Evolutionary conservation across 2,113 vertebrate genomes (phyloP), one percentile per base, ranked within the genome.

Genomic region (Pionites leucogaster): DNA sequence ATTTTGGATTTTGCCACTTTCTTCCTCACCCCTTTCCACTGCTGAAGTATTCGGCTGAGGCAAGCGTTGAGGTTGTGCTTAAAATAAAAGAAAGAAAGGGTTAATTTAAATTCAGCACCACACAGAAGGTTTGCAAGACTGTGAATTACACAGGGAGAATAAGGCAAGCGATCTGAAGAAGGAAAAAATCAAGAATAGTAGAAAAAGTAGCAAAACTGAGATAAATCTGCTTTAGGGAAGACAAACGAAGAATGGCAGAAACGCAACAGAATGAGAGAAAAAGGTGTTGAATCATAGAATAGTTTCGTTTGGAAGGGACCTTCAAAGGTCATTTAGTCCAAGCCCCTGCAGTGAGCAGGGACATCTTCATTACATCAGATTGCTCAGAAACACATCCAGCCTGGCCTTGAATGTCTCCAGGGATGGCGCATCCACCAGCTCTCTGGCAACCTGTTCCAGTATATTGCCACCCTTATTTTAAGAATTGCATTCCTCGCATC

Each of bases 41-140:
- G 93, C 94, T 55, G 97, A 98, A 91, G 97, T 53, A 87, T 96
- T 97, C 6, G 98, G 98, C 90, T 97, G 98, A 92, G 99, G 97
- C 96, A 98, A 97, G 55, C 98, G 94, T 88, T 98, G 99, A 97
- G 99, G 99, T 97, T 99, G 99, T 90, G 98, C 99, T 99, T 95
- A 85, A 93, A 90, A 89, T 10, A 46, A 72, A 95, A 95, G 37
- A 93, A 55, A 80, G 8, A 88, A 76, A 78, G 42, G 20, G 42
- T 92, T 93, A 82, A 81, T 87, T 91, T 78, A 86, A 84, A 85
- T 65, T 68, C 1, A 1, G 17, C 37, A 49, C 24, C 25, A 15
- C 25, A 53, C 6, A 4, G 16, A 91, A 69, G 13, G 11, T 46
- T 46, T 12, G 2, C 62, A 84, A 74, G 18, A 11, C 31, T 53